These are phyloP conservation scores for Xenopus borealis DNA, from an alignment of 2,113 vertebrate species.

Conservation along the genomic window DNA sequence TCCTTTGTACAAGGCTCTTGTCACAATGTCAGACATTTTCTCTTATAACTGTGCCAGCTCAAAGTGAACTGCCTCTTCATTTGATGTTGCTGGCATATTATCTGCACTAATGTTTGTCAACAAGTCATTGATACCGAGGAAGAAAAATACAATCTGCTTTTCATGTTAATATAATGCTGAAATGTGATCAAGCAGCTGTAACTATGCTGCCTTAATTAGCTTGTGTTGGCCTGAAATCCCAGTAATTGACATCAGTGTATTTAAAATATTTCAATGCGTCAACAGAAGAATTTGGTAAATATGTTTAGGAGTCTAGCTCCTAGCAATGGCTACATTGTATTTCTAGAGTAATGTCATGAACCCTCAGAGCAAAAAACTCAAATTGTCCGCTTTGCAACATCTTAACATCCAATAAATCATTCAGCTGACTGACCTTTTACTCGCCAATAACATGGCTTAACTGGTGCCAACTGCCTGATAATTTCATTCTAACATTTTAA, in stretches of 20 bases:
- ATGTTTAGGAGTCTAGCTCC: neutral
- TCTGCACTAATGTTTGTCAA: conserved; percentile 24
- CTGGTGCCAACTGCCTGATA: too few relatives aligned
- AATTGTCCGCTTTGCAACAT: too few relatives aligned
- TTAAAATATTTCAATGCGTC: conserved; percentile 23
- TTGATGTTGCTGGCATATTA: conserved; percentile 14
- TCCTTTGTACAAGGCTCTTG: too few relatives aligned
- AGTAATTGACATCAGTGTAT: conserved; percentile 29
- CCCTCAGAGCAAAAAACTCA: too few relatives aligned
- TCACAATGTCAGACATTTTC: neutral
- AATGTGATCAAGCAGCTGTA: conserved; percentile 32
- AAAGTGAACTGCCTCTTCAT: neutral
- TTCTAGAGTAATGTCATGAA: too few relatives aligned
- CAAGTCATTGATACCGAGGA: conserved; percentile 24
- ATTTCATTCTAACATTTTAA: too few relatives aligned
- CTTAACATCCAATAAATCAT: too few relatives aligned
- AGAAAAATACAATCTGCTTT: conserved; percentile 1
- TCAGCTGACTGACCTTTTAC: too few relatives aligned
- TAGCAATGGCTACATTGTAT: neutral
- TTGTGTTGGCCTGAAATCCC: conserved; percentile 23
- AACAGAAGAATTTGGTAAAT: conserved; percentile 13
- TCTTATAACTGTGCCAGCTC: neutral
- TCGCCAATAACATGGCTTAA: too few relatives aligned
- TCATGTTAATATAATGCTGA: conserved; percentile 20
- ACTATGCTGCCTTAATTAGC: conserved; percentile 17